Conservation (phyloP, 2,888 invertebrate genomes). For the Eremobia ochroleuca region DNA sequence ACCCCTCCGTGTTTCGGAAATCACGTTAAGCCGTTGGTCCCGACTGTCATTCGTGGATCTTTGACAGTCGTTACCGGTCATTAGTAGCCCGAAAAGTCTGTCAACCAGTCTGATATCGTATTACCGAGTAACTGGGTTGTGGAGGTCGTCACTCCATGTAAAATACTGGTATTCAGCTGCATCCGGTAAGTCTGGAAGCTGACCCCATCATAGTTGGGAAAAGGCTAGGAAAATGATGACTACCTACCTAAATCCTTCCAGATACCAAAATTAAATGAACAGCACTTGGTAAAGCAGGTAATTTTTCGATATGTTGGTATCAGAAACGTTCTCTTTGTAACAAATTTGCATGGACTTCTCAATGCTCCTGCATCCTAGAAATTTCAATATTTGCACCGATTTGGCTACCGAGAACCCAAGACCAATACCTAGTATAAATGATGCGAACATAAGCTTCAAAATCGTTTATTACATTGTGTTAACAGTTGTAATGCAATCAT, state of each 20-base stretch:
- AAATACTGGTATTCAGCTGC: no score
- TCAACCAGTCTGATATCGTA: no score
- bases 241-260: neutral
- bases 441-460: neutral
- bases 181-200: no score
- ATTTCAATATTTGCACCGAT: conserved; percentile 6
- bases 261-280: neutral
- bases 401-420: neutral
- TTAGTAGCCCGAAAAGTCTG: no score
- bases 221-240: no score
- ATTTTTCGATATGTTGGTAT: neutral
- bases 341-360: neutral
- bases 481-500: neutral
- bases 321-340: neutral
- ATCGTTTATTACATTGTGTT: neutral
- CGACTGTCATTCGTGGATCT: no score
- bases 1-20: no score
- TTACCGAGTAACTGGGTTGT: no score
- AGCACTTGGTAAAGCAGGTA: neutral
- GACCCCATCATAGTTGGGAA: no score
- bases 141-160: no score
- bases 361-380: neutral
- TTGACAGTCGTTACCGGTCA: no score
- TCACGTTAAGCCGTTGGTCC: no score
- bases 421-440: conserved; percentile 5